Base-by-base conservation (phyloP, 2,113 vertebrate genomes). In the Eurypyga helias region DNA sequence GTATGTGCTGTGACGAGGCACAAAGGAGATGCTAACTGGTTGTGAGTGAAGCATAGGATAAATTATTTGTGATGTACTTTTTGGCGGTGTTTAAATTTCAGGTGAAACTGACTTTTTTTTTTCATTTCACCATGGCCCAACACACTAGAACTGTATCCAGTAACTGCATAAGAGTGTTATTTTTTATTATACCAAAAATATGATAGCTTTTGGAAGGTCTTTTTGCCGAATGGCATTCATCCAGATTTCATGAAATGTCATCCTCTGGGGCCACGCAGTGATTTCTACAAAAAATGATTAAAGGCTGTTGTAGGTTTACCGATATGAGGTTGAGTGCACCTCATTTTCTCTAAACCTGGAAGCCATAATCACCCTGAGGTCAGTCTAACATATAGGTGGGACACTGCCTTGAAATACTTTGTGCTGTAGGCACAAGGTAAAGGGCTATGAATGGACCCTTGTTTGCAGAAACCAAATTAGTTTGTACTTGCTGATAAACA, bases 71-170 rank as follows among this genome's bases (percentile, higher is more conserved):
- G 69, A 87, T 81, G 15, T 62, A 78, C 46, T 36, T 11, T 64
- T 82, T 92, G 48, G 23, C 43, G 75, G 65, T 26, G 38, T 55
- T 84, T 84, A 95, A 94, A 91, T 79, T 79, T 92, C 77, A 92
- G 67, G 34, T 58, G 28, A 87, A 83, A 10, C 11, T 75, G 38
- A 36, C 8, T 3, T 11, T 66, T 52, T 11, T 66, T 52, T 84
- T 81, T 75, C 28, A 33, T 94, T 82, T 41, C 41, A 25, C 48
- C 6, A 2, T 67, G n/a, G 26, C 62, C 64, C 19, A 45, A 11
- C 41, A 51, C 34, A 23, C 64, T 23, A 60, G 54, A 88, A 94
- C 71, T 72, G 43, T 48, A 62, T 48, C 62, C 71, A 81, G 17
- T 79, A 70, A 76, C 26, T 61, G 31, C 11, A 25, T 43, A 67